These are phyloP conservation scores for Notarius lentiginosus DNA, from an alignment of 2,113 vertebrate genomes.

Conservation along the genomic window DNA sequence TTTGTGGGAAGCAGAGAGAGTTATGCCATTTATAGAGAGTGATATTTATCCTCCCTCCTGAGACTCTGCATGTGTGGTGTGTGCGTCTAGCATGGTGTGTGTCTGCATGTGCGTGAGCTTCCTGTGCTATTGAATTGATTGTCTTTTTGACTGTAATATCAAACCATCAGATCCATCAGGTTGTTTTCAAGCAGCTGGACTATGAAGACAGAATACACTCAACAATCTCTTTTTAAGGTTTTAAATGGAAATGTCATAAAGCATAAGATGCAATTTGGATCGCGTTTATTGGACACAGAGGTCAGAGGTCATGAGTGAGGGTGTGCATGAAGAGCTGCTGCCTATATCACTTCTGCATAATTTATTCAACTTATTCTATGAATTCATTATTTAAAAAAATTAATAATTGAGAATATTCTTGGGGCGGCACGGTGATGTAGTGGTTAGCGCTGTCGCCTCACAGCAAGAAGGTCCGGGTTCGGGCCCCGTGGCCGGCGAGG, in stretches of 20 bases:
- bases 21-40: conserved; percentile 45
- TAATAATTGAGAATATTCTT: too few species aligned
- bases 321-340: not conserved
- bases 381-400: not conserved
- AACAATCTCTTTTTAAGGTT: not conserved
- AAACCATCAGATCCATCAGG: not conserved
- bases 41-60: conserved; percentile 39
- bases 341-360: not conserved
- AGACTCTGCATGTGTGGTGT: not conserved
- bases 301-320: not conserved
- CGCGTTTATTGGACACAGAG: not conserved
- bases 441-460: too few species aligned
- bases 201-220: not conserved
- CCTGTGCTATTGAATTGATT: conserved; percentile 1
- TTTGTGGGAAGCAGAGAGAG: conserved; percentile 29
- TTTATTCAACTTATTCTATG: not conserved
- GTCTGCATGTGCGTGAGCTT: conserved; percentile 10
- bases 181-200: not conserved
- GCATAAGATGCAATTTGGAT: not conserved
- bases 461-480: too few species aligned
- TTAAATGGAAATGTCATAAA: not conserved
- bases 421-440: too few species aligned
- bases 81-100: not conserved
- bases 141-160: not conserved
- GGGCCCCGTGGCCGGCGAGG: too few species aligned